Base-by-base conservation (phyloP, 2,113 vertebrate genomes). In the Eulemur macaco region DNA sequence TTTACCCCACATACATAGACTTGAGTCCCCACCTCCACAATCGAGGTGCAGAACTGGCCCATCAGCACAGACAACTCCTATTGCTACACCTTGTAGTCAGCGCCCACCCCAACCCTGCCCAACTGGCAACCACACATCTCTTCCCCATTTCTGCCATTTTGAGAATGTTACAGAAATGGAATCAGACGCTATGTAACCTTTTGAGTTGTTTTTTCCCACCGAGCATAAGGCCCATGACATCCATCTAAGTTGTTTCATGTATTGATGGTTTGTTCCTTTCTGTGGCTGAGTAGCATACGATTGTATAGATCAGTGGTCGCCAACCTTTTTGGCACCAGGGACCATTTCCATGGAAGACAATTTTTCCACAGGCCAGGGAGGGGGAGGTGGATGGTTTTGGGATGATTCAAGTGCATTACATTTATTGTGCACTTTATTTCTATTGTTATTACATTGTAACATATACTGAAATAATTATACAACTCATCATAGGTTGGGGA, bases 1-100 rank as follows among this genome's bases (percentile, higher is more conserved):
- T 1, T 1, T 27, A 27, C 25, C 71, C 78, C 1, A 0, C 45
- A 6, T 25, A n/a, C 0, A 15, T 3, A 54, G 52, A 18, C 15
- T 2, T 23, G 20, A n/a, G 52, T n/a, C 27, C 42, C 13, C 6
- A 42, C 15, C 23, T 45, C 29, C 74, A 54, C 31, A 1, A 14
- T 25, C 25, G 2, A 69, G 64, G 50, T 4, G 31, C 68, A 20
- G 14, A 60, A 11, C 21, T 5, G 15, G 1, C 13, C 29, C 6
- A 2, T 6, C 17, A 31, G 25, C 20, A 66, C 6, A n/a, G 17
- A 45, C 27, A 58, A 1, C 50, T 31, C 13, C 20, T 15, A 3
- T 1, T 50, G 29, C 27, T 8, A 18, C 34, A 15, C 34, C 63
- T n/a, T 50, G 10, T 0, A 21, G 45, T 11, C 5, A 31, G 25